A percentile compares a stretch with the other conserved stretches of the same genome.
phyloP scores from a whole-genome alignment of 1,140 invertebrate genomes.

The Macrotrachela quadricornifera region DNA sequence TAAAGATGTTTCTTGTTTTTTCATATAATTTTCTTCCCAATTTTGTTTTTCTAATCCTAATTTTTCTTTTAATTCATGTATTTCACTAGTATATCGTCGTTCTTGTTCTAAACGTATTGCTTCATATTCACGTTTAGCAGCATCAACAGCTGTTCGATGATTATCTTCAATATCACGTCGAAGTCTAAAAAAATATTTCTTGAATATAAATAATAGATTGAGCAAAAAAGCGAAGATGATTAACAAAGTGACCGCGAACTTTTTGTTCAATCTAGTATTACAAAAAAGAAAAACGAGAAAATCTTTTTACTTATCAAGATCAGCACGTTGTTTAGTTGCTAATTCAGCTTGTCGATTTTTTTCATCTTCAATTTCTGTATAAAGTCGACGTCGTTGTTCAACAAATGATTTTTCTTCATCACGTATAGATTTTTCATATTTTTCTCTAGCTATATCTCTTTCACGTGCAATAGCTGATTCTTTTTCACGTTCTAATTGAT shows the following conservation, averaged over 20 bases:
- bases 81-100: conserved; percentile 17
- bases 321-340: conserved; percentile 19
- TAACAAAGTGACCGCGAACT: no score
- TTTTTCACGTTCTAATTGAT: conserved; percentile 28
- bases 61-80: conserved; percentile 20
- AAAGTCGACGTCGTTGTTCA: conserved; percentile 22
- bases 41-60: conserved; percentile 23
- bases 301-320: conserved; percentile 17
- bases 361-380: conserved; percentile 28
- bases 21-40: conserved; percentile 29
- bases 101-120: conserved; percentile 27
- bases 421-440: conserved; percentile 30
- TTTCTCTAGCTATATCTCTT: conserved; percentile 10
- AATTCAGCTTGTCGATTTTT: conserved; percentile 23
- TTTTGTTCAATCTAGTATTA: no score
- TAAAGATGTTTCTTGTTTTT: conserved; percentile 11
- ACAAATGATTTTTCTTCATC: conserved; percentile 28
- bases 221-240: no score
- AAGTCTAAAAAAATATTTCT: conserved; percentile 9
- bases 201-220: no score
- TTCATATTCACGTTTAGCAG: conserved; percentile 26
- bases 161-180: conserved; percentile 26
- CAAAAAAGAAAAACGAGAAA: no score
- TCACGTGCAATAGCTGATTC: conserved; percentile 22
- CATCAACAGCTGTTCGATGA: conserved; percentile 19